Percentiles rank a stretch among this genome's conserved stretches.
Conservation (phyloP, 2,888 invertebrate species). For the Cheilosia grossa region DNA sequence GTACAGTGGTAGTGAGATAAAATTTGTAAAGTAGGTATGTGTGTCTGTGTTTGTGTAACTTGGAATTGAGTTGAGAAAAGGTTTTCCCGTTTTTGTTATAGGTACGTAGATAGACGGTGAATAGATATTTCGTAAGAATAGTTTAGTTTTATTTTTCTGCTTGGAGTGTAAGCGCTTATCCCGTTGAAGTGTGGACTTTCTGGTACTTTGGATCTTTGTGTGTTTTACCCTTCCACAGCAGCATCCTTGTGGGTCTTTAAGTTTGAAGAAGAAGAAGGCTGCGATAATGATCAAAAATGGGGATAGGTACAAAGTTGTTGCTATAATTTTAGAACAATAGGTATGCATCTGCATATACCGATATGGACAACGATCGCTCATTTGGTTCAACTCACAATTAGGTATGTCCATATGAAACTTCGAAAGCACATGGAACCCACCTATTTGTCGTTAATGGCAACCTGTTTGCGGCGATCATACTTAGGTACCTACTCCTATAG, state of each 20-base stretch:
- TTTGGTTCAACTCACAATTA: too few species aligned
- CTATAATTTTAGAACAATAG: too few species aligned
- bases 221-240: not conserved
- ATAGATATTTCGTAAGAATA: slow-evolving; percentile 9
- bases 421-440: too few species aligned
- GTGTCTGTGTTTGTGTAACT: slow-evolving; percentile 8
- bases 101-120: slow-evolving; percentile 18
- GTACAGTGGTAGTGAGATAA: slow-evolving; percentile 15
- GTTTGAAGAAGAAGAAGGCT: not conserved
- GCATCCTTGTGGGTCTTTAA: not conserved
- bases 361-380: too few species aligned
- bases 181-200: slow-evolving; percentile 61
- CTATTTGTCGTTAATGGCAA: too few species aligned
- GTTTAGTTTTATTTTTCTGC: slow-evolving; percentile 17
- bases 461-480: too few species aligned
- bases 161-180: slow-evolving; percentile 57
- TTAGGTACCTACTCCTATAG: too few species aligned
- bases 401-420: too few species aligned
- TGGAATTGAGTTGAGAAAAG: slow-evolving; percentile 33
- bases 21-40: not conserved
- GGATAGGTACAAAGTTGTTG: too few species aligned
- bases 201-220: slow-evolving; percentile 39
- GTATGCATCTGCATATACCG: too few species aligned
- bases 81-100: not conserved
- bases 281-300: not conserved